phyloP scores from a whole-genome alignment of 2,113 vertebrate species.

The Platichthys flesus region DNA sequence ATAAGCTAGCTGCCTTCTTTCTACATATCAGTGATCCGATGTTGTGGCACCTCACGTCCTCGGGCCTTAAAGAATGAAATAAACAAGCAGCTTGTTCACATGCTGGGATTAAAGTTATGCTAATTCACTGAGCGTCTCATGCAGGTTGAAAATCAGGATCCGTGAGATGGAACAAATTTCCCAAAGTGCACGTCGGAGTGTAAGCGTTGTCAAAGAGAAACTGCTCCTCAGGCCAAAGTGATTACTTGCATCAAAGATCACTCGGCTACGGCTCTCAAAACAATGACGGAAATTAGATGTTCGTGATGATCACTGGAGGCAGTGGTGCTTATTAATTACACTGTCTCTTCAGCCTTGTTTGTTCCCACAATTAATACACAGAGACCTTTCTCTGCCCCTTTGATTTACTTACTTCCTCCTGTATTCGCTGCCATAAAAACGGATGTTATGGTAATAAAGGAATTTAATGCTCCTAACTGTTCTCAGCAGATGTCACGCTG shows the following conservation, averaged over 20 bases:
- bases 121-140: constrained; percentile 15
- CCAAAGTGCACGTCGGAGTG: constrained; percentile 13
- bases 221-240: constrained; percentile 50
- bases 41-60: background rate
- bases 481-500: background rate
- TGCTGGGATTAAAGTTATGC: constrained; percentile 38
- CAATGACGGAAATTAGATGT: constrained; percentile 44
- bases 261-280: constrained; percentile 40
- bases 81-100: constrained; percentile 42
- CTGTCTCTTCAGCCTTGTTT: constrained; percentile 22
- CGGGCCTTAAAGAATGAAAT: constrained; percentile 9
- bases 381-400: background rate
- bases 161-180: constrained; percentile 37
- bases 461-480: background rate
- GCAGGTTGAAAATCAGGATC: constrained; percentile 27
- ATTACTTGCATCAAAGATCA: constrained; percentile 57
- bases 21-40: no score
- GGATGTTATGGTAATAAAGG: background rate
- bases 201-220: constrained; percentile 41
- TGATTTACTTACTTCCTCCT: constrained; percentile 10
- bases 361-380: constrained; percentile 7
- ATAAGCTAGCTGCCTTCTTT: background rate
- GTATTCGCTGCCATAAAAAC: background rate
- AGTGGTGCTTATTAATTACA: constrained; percentile 27
- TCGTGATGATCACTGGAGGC: constrained; percentile 40